Percentiles rank a stretch among this genome's conserved stretches.
These are phyloP conservation scores for Lepidurus arcticus DNA, from an alignment of 1,140 invertebrate genomes.

Conservation along the genomic window DNA sequence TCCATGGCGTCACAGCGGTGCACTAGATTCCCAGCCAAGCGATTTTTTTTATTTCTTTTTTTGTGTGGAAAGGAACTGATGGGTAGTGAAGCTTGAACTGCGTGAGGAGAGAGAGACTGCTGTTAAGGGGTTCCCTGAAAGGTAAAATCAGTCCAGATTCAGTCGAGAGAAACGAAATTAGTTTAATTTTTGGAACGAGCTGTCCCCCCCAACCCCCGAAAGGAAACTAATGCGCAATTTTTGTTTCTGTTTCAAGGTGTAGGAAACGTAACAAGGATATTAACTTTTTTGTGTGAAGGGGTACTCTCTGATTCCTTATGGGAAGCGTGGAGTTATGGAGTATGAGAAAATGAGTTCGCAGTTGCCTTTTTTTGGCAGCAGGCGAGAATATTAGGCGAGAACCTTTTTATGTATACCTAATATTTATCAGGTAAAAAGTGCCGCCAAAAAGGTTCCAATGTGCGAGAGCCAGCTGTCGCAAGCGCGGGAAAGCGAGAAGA, in stretches of 20 bases:
- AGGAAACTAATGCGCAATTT: neutral
- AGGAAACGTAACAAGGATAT: neutral
- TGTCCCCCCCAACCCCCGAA: neutral
- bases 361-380: neutral
- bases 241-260: neutral
- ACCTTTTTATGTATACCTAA: slow-evolving; percentile 22
- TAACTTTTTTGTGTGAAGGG: too few relatives aligned
- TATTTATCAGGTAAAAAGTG: slow-evolving; percentile 22
- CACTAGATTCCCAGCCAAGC: neutral
- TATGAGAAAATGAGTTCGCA: slow-evolving; percentile 14
- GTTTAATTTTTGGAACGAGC: neutral
- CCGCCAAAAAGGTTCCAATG: slow-evolving; percentile 21
- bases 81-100: neutral
- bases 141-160: neutral
- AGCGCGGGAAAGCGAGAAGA: neutral
- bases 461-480: slow-evolving; percentile 20
- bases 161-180: slow-evolving; percentile 6
- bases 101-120: neutral
- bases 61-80: neutral
- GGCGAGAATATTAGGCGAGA: slow-evolving; percentile 17
- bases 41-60: neutral
- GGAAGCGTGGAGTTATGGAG: neutral
- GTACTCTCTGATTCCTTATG: neutral
- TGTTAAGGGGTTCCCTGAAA: neutral
- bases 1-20: neutral